Evolutionary conservation across 2,797 vertebrate genomes (phyloP), one percentile per base, ranked within the genome.

Genomic region (Danio albolineatus): DNA sequence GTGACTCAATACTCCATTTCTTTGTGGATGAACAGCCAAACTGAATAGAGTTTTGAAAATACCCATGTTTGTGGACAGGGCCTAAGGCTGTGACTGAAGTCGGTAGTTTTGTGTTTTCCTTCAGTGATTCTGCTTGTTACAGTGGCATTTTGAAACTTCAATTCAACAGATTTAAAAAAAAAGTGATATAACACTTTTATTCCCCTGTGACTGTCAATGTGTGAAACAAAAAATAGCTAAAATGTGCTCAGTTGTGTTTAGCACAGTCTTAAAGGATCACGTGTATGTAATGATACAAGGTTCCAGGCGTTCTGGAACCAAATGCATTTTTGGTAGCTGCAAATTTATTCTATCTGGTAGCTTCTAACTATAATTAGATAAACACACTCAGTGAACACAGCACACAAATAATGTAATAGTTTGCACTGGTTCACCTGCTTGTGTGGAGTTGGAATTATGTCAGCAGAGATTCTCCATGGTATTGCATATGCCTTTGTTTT

Each of bases 371-470:
- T 46, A 60, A 60, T 73, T 36, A 49, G 9, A 21, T 46, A 17
- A 62, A 54, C 17, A 76, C 43, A 28, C 2, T 49, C 10, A 39
- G n/a, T 62, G 28, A 74, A 51, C 28, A 62, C 10, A 49, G n/a
- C 13, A 28, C 60, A 54, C 13, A 19, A 60, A 61, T 41, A 9
- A 54, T 56, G 38, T 56, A 56, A 56, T 56, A 6, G 10, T 56
- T 39, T 53, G 16, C 5, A 39, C 7, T 36, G 39, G 38, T 69
- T 69, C 16, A 56, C 12, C n/a, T 56, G 66, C 43, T 71, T 13
- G 12, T 56, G 12, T 71, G n/a, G 12, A 56, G 7, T 71, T 56
- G n/a, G 69, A 71, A 71, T 56, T 21, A 56, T 48, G 21, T 36
- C 21, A 46, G 38, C 43, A 49, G 2, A 61, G 44, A 73, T 73